Evolutionary conservation across 2,888 invertebrate species (phyloP), one percentile per base, ranked within the genome.

Genomic region (Orchesella flavescens): DNA sequence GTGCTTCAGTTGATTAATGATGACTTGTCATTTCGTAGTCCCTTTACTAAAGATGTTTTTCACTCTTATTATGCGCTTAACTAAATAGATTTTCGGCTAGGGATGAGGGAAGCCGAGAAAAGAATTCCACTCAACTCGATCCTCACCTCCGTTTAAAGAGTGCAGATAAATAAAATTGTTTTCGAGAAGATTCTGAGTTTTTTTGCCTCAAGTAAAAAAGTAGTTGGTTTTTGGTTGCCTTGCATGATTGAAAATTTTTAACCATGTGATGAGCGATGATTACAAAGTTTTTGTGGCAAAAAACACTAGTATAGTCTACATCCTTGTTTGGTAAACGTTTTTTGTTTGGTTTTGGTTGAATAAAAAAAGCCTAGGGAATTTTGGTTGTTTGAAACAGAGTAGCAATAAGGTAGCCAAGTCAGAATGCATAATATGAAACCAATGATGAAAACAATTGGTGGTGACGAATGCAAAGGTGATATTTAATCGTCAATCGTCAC

Each of bases 1-100:
- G 24, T 19, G 66, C 46, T 78, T 78, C 57, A 78, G 61, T 69
- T 78, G 78, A 78, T 78, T 78, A 78, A 78, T 71, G 78, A 78
- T 78, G 78, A 78, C 78, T 59, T 44, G 78, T 17, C 69, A 61
- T 71, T 61, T 74, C n/a, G 4, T 10, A 17, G 23, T 34, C 34
- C 66, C 43, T 17, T 63, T 7, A 1, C 24, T 21, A 23, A 24
- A 23, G 12, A 59, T 17, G 23, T 59, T 59, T 23, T 59, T 34
- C n/a, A 34, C 34, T 34, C 34, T 34, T 34, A 34, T 34, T 34
- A 34, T 7, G 59, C 59, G 4, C 12, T 23, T 21, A 4, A 19
- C 21, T 4, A 19, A 21, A 61, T 61, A 24, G 24, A 4, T 59
- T 21, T 59, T 59, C 53, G 53, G 53, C 53, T 53, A 13, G 53